Conservation (phyloP, 2,888 invertebrate species). For the Diaphora mendica region DNA sequence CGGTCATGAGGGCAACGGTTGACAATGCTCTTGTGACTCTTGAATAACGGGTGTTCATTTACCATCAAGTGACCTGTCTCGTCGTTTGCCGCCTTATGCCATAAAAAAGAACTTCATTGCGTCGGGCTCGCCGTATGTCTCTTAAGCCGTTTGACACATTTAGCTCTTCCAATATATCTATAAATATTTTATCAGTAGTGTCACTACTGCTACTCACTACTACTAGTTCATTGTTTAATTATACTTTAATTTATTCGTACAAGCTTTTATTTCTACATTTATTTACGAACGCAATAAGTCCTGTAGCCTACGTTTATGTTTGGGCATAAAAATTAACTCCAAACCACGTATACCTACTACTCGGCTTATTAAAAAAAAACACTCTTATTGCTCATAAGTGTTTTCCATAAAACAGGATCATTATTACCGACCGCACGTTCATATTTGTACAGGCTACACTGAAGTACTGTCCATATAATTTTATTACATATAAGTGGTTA, state of each 20-base stretch:
- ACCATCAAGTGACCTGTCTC: no score
- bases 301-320: not conserved
- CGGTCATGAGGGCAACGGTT: no score
- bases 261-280: not conserved
- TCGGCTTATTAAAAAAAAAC: not conserved
- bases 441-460: conserved; percentile 18
- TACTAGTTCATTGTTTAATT: not conserved
- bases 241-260: not conserved
- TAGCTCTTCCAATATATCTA: not conserved
- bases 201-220: no score
- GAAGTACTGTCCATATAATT: conserved; percentile 47
- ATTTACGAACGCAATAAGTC: not conserved
- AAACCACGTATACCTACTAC: not conserved
- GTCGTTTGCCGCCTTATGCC: no score
- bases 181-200: not conserved
- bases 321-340: not conserved
- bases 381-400: not conserved
- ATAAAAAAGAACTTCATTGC: no score
- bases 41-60: no score
- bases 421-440: conserved; percentile 19
- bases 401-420: conserved; percentile 15
- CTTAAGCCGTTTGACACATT: not conserved
- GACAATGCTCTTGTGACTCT: no score
- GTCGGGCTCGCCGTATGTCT: no score
- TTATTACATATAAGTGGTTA: conserved; percentile 49